Evolutionary conservation across 2,888 invertebrate genomes (phyloP).

Genomic region (Sycophila texana): DNA sequence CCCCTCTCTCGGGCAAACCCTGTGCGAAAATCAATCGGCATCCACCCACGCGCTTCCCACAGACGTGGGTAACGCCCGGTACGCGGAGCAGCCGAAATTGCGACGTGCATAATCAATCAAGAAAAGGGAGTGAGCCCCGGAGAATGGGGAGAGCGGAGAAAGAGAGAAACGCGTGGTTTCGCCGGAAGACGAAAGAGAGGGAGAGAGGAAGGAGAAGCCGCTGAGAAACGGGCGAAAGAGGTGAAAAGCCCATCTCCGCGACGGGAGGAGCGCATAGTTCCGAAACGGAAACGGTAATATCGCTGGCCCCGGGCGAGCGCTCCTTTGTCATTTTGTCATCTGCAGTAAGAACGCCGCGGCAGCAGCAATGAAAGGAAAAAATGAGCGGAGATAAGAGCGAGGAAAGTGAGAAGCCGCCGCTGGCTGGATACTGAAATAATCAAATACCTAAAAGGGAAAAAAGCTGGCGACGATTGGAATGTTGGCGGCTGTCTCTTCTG

Average conservation of each 20-base stretch:
- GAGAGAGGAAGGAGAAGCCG: constrained; percentile 21
- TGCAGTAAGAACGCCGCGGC: constrained; percentile 62
- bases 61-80: too few species aligned
- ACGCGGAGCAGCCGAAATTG: constrained; percentile 68
- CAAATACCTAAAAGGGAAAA: constrained; percentile 19
- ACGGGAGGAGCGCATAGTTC: constrained; percentile 68
- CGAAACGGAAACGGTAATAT: constrained; percentile 74
- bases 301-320: constrained; percentile 71
- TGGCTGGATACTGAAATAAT: constrained; percentile 38
- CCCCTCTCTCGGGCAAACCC: background rate
- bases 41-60: constrained; percentile 4
- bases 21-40: constrained; percentile 13
- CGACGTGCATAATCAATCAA: constrained; percentile 74
- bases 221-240: constrained; percentile 46
- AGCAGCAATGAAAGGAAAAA: constrained; percentile 37
- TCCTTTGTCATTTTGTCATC: constrained; percentile 75
- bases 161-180: constrained; percentile 28
- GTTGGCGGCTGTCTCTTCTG: background rate
- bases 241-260: background rate
- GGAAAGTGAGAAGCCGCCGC: constrained; percentile 13
- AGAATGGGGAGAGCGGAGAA: background rate
- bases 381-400: constrained; percentile 9
- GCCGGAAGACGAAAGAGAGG: constrained; percentile 15
- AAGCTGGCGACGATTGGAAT: constrained; percentile 26
- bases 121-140: constrained; percentile 57